phyloP scores from a whole-genome alignment of 2,888 invertebrate genomes.

The Helleia helle region DNA sequence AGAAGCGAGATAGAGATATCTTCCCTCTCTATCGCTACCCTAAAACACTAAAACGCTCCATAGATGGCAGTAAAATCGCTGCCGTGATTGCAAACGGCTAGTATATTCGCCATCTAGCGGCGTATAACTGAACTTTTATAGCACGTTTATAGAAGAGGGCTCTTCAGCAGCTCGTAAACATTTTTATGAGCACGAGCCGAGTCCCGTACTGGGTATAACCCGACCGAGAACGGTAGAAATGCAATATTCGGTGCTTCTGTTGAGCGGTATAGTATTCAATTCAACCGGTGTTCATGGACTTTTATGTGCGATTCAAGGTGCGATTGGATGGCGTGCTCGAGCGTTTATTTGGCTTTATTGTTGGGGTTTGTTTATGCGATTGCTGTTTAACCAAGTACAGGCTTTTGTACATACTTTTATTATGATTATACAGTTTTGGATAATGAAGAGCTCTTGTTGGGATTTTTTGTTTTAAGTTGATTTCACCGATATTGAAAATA shows the following conservation, averaged over 20 bases:
- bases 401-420: constrained; percentile 67
- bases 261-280: constrained; percentile 65
- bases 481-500: constrained; percentile 12
- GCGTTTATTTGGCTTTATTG: constrained; percentile 74
- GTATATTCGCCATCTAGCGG: constrained; percentile 71
- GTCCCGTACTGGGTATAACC: constrained; percentile 66
- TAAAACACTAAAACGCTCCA: constrained; percentile 66
- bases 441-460: constrained; percentile 54
- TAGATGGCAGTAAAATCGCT: constrained; percentile 73
- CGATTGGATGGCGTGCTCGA: constrained; percentile 73
- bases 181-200: constrained; percentile 70
- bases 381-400: constrained; percentile 72
- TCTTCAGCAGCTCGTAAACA: constrained; percentile 74
- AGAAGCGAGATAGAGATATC: constrained; percentile 25
- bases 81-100: constrained; percentile 62
- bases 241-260: constrained; percentile 66
- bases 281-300: constrained; percentile 67
- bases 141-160: constrained; percentile 72
- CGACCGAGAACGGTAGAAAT: constrained; percentile 63
- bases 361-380: constrained; percentile 74
- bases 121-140: constrained; percentile 71
- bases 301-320: constrained; percentile 74
- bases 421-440: constrained; percentile 67
- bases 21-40: constrained; percentile 36
- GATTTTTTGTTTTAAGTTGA: constrained; percentile 35